Base-by-base conservation (phyloP, 1,140 invertebrate species). In the Drosophila pseudoananassae region DNA sequence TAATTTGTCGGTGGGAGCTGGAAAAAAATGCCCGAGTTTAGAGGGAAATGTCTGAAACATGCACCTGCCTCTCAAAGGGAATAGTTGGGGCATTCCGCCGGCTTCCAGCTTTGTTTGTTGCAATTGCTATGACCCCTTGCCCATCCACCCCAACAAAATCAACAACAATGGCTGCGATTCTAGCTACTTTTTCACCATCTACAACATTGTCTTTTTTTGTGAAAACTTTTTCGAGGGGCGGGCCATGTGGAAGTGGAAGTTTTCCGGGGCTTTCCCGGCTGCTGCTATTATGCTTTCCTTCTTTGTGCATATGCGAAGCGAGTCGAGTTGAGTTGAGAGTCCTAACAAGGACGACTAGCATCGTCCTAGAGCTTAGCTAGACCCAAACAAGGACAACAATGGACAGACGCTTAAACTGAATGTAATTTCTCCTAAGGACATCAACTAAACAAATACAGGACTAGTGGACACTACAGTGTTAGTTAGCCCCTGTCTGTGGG, bases 391-490 rank as follows among this genome's bases (percentile, higher is more conserved):
- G 6, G 54, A 64, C 54, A 46, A 46, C 43, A 46, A 4, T 59
- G 43, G 40, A 72, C 46, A 25, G 27, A 65, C 53, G 36, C 55
- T 58, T 17, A 66, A 57, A 69, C 68, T 58, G 47, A 71, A 76
- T 76, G 71, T 75, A 75, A 75, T 66, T 76, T 59, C 60, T 75
- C 54, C 55, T 64, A 75, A 75, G 72, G 72, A 75, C 71, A 76
- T 76, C 72, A 76, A 58, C 72, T 65, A 75, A 75, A 61, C 71
- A 75, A 75, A 74, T 66, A 66, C 70, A 64, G 20, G 54, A 54
- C 59, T 53, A 74, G 25, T 7, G 1, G 5, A 5, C 7, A 33
- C 31, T 36, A n/a, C 53, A 64, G 58, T 52, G 49, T 58, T 57
- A 25, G 59, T 33, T 25, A 3, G 6, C n/a, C 17, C 23, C 36